Percentiles rank a stretch among this genome's conserved stretches.
Conservation (phyloP, 2,113 vertebrate species). For the Piaya cayana region DNA sequence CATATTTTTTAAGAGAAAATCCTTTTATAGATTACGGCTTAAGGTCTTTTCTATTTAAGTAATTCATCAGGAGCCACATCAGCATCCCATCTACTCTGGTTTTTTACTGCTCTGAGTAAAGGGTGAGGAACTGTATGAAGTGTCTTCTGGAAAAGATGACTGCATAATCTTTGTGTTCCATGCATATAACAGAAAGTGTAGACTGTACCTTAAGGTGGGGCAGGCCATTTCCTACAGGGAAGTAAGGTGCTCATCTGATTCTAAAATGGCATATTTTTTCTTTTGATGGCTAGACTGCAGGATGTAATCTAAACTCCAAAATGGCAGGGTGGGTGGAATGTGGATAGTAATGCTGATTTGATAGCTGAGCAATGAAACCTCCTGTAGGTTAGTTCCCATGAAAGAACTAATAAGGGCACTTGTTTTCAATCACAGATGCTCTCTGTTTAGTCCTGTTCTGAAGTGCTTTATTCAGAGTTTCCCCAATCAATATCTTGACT, state of each 20-base stretch:
- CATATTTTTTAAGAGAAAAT: neutral
- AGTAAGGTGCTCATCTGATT: constrained; percentile 3
- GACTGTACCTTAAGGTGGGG: neutral
- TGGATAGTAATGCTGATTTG: constrained; percentile 37
- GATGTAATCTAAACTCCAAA: constrained; percentile 33
- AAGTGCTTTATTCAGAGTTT: constrained; percentile 63
- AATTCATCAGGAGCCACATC: neutral
- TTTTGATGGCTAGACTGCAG: neutral
- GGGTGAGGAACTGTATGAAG: neutral
- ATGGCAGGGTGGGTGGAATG: neutral
- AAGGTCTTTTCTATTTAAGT: neutral
- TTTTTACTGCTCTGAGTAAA: neutral
- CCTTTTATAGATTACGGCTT: neutral
- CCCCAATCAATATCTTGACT: constrained; percentile 68
- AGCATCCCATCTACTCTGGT: neutral
- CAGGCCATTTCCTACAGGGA: constrained; percentile 1
- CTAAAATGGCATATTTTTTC: constrained; percentile 20
- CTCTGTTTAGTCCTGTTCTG: constrained; percentile 40
- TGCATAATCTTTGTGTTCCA: neutral
- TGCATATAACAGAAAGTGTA: neutral
- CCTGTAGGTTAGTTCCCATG: constrained; percentile 46
- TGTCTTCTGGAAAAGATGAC: neutral
- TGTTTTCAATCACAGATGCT: constrained; percentile 65
- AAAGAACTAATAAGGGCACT: constrained; percentile 61
- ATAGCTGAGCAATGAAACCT: constrained; percentile 45